Percentiles rank a stretch among this genome's conserved stretches.
Conservation (phyloP, 2,113 vertebrate species). For the Charina bottae region DNA sequence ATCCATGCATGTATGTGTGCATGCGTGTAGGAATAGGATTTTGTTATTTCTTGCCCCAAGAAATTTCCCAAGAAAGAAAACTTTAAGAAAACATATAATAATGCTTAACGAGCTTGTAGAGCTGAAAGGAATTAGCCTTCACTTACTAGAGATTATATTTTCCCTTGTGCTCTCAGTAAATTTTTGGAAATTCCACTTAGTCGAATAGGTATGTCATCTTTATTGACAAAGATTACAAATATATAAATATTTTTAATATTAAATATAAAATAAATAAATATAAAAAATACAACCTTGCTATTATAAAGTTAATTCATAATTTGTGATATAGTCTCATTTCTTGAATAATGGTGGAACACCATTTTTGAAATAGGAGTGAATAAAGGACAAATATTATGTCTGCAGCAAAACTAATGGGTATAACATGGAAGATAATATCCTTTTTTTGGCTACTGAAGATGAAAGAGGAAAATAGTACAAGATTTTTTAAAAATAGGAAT, state of each 20-base stretch:
- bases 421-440: neutral
- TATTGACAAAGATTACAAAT: neutral
- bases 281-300: neutral
- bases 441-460: neutral
- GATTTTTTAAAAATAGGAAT: neutral
- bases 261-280: too few relatives aligned
- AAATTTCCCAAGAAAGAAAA: neutral
- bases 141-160: neutral
- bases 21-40: too few relatives aligned
- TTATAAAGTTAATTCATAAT: neutral
- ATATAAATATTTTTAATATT: too few relatives aligned
- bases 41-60: neutral
- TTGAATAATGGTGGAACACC: neutral
- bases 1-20: too few relatives aligned
- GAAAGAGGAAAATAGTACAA: neutral
- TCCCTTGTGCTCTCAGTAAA: neutral
- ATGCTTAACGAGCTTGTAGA: neutral
- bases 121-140: neutral
- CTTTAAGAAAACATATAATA: neutral
- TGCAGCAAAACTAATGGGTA: neutral
- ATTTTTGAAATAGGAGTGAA: neutral
- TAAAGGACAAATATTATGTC: neutral
- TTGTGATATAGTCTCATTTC: neutral
- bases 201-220: neutral
- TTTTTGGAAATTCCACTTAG: neutral